Evolutionary conservation across 2,888 invertebrate species (phyloP).

Genomic region (Napeogenes inachia): DNA sequence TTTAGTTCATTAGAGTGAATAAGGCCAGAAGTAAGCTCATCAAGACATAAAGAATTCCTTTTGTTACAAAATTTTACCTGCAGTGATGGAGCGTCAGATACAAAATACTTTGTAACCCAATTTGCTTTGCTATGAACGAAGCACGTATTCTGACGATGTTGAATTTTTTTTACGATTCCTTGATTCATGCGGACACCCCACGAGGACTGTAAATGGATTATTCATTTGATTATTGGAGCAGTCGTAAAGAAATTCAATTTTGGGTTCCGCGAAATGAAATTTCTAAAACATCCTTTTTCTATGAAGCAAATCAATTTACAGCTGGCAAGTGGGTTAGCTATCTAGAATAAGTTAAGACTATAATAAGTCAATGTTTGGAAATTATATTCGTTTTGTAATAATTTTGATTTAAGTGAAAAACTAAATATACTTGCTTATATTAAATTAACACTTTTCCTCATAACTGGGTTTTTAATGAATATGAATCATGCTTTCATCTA

Average conservation of each 20-base stretch:
- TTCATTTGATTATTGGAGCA: conserved; percentile 70
- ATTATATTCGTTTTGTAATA: background rate
- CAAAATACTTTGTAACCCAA: conserved; percentile 36
- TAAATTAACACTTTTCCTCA: no score
- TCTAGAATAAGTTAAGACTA: conserved; percentile 8
- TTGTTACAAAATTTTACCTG: conserved; percentile 46
- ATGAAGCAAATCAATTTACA: conserved; percentile 54
- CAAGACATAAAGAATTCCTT: conserved; percentile 44
- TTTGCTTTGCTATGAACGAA: conserved; percentile 29
- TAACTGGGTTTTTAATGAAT: no score
- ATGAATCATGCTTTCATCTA: no score
- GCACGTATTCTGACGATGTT: conserved; percentile 26
- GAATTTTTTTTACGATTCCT: conserved; percentile 33
- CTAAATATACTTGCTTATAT: no score
- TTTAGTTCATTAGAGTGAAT: conserved; percentile 4
- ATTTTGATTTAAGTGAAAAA: no score
- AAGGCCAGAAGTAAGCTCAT: conserved; percentile 10
- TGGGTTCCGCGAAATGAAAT: conserved; percentile 61
- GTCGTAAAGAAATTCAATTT: conserved; percentile 69
- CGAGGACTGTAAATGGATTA: conserved; percentile 59
- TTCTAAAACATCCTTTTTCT: conserved; percentile 53
- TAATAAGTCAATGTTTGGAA: background rate
- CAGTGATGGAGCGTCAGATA: conserved; percentile 41
- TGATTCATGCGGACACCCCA: conserved; percentile 42
- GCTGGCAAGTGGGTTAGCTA: conserved; percentile 40